Base-by-base conservation (phyloP, 2,797 vertebrate genomes). In the Mormyrus hasselquistii region DNA sequence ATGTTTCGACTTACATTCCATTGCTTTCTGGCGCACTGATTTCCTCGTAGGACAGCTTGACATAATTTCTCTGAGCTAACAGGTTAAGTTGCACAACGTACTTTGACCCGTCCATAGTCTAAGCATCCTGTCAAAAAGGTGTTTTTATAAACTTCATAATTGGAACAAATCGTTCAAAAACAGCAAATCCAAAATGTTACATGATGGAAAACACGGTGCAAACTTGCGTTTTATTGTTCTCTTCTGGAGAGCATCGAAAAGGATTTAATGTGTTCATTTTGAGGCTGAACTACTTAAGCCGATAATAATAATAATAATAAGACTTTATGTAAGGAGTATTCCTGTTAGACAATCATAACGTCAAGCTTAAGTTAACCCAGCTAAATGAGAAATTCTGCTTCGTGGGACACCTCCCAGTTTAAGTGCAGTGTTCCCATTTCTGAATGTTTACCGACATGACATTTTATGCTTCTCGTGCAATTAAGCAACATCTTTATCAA, bases 1-100 rank as follows among this genome's bases (percentile, higher is more conserved):
- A 34, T 87, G n/a, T 76, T 29, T 34, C 41, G 49, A 93, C 95
- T 93, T 90, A 96, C 96, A 90, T 95, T 87, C 91, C 94, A 0
- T 91, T 90, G 89, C 96, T 95, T 34, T 93, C 94, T 0, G 92
- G 95, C 0, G 50, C 59, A 0, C 76, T 73, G 0, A 94, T 92
- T 1, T 93, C 93, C 6, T 92, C 93, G 83, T 89, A 96, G 0
- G 0, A 86, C 0, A 95, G 8, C 0, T 0, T 2, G 9, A 0
- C 52, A 0, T 84, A n/a, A 0, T 0, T 69, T 3, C 0, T 92
- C 90, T 95, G 94, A 0, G 90, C 65, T 2, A 88, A 50, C 86
- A 94, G 93, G 38, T 95, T 92, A 0, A 96, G 79, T 10, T 84
- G 55, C 14, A 90, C 91, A 0, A 94, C 0, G 65, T 90, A 95